These are phyloP conservation scores for Crocodylus rhombifer DNA, from an alignment of 2,797 vertebrate genomes.

Conservation along the genomic window DNA sequence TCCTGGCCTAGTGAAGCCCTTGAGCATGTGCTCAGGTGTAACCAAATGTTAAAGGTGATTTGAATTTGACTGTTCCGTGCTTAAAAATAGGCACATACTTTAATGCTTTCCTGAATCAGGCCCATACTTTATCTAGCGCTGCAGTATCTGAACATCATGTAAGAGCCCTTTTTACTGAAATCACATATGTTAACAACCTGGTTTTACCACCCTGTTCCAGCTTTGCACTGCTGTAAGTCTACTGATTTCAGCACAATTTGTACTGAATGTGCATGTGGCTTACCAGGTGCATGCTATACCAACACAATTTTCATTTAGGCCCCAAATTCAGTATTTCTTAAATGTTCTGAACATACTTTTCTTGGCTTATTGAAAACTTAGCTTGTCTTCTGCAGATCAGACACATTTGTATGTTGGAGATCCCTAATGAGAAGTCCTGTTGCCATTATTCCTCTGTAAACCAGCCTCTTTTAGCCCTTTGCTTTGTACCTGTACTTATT, in stretches of 20 bases:
- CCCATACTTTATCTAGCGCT: rapidly evolving
- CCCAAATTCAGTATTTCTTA: slow-evolving; percentile 14
- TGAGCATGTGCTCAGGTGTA: rapidly evolving
- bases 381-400: neutral
- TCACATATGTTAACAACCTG: neutral
- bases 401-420: rapidly evolving
- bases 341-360: neutral
- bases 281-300: slow-evolving; percentile 15
- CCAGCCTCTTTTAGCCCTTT: rapidly evolving
- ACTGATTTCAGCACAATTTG: neutral
- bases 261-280: neutral
- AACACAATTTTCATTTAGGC: neutral
- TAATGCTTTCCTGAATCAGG: neutral
- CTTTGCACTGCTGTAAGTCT: neutral
- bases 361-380: rapidly evolving
- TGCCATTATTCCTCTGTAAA: rapidly evolving
- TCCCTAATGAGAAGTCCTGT: neutral
- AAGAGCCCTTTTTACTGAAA: rapidly evolving
- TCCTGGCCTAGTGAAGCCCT: rapidly evolving
- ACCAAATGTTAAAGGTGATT: rapidly evolving
- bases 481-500: neutral
- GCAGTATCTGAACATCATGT: rapidly evolving
- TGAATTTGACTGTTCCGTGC: neutral
- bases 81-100: rapidly evolving
- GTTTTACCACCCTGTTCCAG: neutral